Conservation (phyloP, 2,113 vertebrate genomes). For the Neomonachus schauinslandi region DNA sequence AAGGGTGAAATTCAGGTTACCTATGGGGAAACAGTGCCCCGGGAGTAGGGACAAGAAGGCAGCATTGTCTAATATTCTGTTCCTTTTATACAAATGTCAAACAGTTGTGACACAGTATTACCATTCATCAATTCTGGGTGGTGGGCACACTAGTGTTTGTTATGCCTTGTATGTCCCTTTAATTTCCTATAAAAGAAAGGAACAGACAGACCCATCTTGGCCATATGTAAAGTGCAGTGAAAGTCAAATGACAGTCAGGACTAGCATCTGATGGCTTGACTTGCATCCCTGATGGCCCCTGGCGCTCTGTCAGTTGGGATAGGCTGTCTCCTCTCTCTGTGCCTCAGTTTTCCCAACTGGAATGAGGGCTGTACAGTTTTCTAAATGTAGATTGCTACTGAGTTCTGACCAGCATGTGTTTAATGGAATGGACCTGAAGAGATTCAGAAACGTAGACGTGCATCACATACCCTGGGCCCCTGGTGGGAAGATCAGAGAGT, state of each 20-base stretch:
- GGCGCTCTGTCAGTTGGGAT: neutral
- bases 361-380: neutral
- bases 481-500: accelerated
- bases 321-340: neutral
- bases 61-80: accelerated
- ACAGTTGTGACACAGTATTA: accelerated
- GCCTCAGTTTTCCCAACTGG: neutral
- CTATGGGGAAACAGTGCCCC: accelerated
- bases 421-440: neutral
- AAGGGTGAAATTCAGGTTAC: neutral
- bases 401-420: neutral
- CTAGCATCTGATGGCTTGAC: accelerated
- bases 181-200: neutral
- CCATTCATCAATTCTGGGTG: accelerated
- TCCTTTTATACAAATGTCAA: neutral
- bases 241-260: accelerated
- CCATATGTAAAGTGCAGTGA: accelerated
- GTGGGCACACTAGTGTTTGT: neutral
- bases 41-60: neutral
- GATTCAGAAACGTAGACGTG: accelerated
- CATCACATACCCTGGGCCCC: accelerated
- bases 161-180: accelerated
- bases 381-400: neutral
- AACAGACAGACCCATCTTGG: no score
- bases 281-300: neutral